Percentiles rank a stretch among this genome's conserved stretches.
phyloP scores from a whole-genome alignment of 1,140 invertebrate genomes.

The Hirudo medicinalis region DNA sequence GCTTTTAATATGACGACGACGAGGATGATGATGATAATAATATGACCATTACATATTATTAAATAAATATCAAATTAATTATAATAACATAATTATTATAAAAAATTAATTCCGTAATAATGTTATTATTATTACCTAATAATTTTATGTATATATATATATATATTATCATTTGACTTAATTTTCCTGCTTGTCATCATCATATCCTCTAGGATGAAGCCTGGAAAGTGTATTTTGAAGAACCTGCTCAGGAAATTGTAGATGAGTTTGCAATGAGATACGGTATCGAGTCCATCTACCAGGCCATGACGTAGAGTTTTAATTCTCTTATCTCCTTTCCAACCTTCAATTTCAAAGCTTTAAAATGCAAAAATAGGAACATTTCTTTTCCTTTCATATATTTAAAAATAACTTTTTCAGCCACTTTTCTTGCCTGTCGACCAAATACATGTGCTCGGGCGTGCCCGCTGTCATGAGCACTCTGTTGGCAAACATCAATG shows the following conservation, averaged over 20 bases:
- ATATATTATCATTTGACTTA: not conserved
- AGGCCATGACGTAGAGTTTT: conserved; percentile 84
- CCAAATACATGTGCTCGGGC: conserved; percentile 94
- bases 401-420: conserved; percentile 46
- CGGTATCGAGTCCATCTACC: conserved; percentile 98
- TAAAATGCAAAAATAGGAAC: not conserved
- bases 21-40: too few relatives aligned
- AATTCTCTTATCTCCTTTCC: not conserved
- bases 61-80: not conserved
- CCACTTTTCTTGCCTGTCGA: conserved; percentile 97
- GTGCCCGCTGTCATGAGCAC: conserved; percentile 98
- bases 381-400: conserved; percentile 5
- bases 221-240: conserved; percentile 99
- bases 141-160: not conserved
- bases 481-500: conserved; percentile 94
- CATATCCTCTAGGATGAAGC: conserved; percentile 60
- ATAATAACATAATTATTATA: not conserved
- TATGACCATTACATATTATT: not conserved
- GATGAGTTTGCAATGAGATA: conserved; percentile 99
- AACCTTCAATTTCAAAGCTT: not conserved
- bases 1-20: not conserved
- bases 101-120: not conserved
- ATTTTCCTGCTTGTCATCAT: not conserved
- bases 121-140: not conserved
- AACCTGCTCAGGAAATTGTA: conserved; percentile 90